Evolutionary conservation across 2,888 invertebrate genomes (phyloP), one percentile per base, ranked within the genome.

Genomic region (Monopis laevigella): DNA sequence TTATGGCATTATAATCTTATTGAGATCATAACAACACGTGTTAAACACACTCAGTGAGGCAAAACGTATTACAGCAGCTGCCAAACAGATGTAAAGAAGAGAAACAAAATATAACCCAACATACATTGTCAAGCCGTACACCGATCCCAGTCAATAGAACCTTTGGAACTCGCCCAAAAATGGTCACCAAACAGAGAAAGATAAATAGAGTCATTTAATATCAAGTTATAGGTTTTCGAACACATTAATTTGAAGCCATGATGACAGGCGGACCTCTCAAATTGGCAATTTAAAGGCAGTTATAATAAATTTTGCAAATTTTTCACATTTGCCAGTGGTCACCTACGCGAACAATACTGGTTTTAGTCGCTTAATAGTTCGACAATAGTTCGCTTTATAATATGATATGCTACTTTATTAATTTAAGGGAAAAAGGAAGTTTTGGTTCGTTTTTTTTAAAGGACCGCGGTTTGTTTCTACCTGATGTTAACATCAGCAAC

Each of bases 201-300:
- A 36, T 36, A 36, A 36, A 36, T 36, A 36, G 36, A 36, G 21
- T 36, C 21, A 21, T 36, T 21, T 36, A 36, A 27, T 39, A 39
- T 26, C 39, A 27, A 27, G 39, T 39, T 39, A 39, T 36, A 19
- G 39, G 39, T 39, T 28, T 17, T 11, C 40, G 29, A 29, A 28
- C 40, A 19, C 40, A 40, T 40, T 40, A 40, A 40, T 40, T 40
- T 29, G 28, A 12, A 11, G 3, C 17, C 51, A 54, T 51, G 59
- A 55, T 50, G 56, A 57, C 53, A 53, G 52, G 45, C 47, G 45
- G 45, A 52, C 52, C 45, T 49, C 49, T 56, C 51, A 55, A 68
- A 74, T 70, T 62, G 63, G 52, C 68, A 65, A 71, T 73, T 70
- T 66, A 69, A 65, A 68, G 57, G 60, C 55, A 56, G 56, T 57